Evolutionary conservation across 1,140 invertebrate genomes (phyloP), one percentile per base, ranked within the genome.

Genomic region (Ceratina japonica): DNA sequence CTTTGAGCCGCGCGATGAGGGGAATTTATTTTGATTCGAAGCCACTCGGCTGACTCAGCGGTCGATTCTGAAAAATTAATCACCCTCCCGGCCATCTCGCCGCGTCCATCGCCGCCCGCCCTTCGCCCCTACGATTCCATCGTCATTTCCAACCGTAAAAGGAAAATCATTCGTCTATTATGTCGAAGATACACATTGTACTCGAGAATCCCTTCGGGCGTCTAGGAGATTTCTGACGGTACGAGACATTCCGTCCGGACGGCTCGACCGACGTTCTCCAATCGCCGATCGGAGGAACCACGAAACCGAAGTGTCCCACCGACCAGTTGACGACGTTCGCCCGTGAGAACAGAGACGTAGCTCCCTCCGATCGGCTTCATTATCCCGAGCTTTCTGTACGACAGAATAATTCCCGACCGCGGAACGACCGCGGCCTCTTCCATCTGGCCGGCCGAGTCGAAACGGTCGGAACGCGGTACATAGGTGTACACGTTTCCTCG

Each of bases 11-110:
- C 12, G 22, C 3, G 56, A 7, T 12, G 68, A 56, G 59, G 73
- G 51, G 68, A 78, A 78, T 78, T 78, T 78, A 51, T 78, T 71
- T 78, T 63, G 75, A 78, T 78, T 78, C 75, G 68, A 63, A 78
- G 75, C 75, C 37, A 78, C 75, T 78, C 54, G 49, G 75, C 18
- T 78, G 75, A 78, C 59, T 78, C 75, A 78, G 75, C 59, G 75
- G 12, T 49, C 59, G 68, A 78, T 78, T 71, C 69, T 78, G 54
- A 78, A 78, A 78, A 72, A 78, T 78, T 71, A 63, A 78, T 78
- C 59, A 54, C 49, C 75, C 68, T 37, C 44, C 44, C 27, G 31
- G 73, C 51, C 52, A 16, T 49, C 20, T 10, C 10, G 27, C 7
- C 3, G 31, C 31, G n/a, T n/a, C 0, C 37, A n/a, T 71, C n/a